Evolutionary conservation across 2,797 vertebrate genomes (phyloP).

Genomic region (Coendou prehensilis): DNA sequence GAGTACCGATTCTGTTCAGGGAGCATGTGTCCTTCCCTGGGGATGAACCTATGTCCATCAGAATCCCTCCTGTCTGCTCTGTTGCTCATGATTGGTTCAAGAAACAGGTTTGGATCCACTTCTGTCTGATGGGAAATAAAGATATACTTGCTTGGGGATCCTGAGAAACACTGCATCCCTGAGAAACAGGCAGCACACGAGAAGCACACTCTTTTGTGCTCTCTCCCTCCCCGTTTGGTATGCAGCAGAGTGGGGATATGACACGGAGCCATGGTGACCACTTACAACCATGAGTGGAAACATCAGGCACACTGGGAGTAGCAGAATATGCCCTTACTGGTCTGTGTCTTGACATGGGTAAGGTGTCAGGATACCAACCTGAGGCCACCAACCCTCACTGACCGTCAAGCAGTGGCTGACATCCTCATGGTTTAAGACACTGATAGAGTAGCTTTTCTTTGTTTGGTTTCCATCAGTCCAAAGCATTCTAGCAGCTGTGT

Average conservation of each 20-base stretch:
- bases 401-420: background rate
- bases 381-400: background rate
- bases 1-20: background rate
- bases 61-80: background rate
- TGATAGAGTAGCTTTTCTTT: background rate
- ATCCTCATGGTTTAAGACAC: background rate
- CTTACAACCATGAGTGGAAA: background rate
- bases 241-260: background rate
- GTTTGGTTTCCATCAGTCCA: background rate
- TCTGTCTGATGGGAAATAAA: background rate
- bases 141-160: background rate
- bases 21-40: background rate
- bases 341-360: background rate
- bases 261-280: background rate
- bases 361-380: background rate
- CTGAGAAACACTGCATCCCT: background rate
- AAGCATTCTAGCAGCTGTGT: background rate
- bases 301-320: accelerated
- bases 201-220: background rate
- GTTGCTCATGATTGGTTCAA: background rate
- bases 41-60: background rate
- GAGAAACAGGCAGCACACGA: background rate
- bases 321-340: background rate
- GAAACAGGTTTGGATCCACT: background rate
- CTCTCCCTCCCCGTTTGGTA: background rate